These are phyloP conservation scores for Petrocephalus schoutedeni DNA, from an alignment of 2,797 vertebrate genomes.

Conservation along the genomic window DNA sequence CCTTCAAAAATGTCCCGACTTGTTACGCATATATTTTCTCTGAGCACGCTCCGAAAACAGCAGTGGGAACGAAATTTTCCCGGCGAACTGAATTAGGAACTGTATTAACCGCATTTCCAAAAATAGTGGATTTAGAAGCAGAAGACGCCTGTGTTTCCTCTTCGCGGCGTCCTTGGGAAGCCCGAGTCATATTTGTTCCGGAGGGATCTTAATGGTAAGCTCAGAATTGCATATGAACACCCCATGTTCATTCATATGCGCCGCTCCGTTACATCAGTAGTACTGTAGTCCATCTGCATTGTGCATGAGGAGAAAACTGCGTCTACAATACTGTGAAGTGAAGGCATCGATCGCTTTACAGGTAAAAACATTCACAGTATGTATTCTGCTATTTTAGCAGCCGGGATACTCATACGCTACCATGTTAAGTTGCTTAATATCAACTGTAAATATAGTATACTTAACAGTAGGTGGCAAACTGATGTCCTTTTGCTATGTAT, in stretches of 20 bases:
- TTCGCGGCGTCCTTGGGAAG: slow-evolving; percentile 12
- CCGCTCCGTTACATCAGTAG: slow-evolving; percentile 14
- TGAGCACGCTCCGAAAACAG: not conserved
- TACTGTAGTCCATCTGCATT: slow-evolving; percentile 33
- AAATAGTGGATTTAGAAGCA: slow-evolving; percentile 20
- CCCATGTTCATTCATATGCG: slow-evolving; percentile 16
- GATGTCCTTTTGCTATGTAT: not conserved
- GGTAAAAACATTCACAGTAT: slow-evolving; percentile 19
- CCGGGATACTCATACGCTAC: not conserved
- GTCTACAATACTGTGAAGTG: slow-evolving; percentile 31
- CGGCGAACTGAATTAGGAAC: slow-evolving; percentile 10
- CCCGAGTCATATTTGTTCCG: not conserved
- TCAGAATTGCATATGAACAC: not conserved
- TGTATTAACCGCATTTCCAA: not conserved
- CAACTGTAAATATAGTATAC: not conserved
- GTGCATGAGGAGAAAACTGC: slow-evolving; percentile 33
- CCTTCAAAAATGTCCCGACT: not conserved
- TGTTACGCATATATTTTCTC: not conserved
- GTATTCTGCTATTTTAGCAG: not conserved
- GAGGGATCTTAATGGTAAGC: slow-evolving; percentile 18
- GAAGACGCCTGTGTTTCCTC: not conserved
- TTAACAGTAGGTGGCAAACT: not conserved
- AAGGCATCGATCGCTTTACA: slow-evolving; percentile 37
- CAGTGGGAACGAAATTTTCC: slow-evolving; percentile 13
- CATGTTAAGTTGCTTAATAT: not conserved